Evolutionary conservation across 2,113 vertebrate genomes (phyloP), one percentile per base, ranked within the genome.

Genomic region (Beaufortia kweichowensis): DNA sequence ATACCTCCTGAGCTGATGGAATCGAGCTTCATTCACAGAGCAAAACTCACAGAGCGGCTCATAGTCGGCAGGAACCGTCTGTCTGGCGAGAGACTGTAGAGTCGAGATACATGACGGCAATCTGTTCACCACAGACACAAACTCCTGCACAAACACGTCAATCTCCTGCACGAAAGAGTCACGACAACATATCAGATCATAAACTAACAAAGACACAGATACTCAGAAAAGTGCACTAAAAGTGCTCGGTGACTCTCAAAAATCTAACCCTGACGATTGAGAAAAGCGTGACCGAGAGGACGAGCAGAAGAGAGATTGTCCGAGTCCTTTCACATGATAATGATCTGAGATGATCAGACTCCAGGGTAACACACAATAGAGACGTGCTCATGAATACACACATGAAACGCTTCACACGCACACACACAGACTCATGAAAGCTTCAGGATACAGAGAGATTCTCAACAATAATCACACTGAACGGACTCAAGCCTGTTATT

Each of bases 121-220:
- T 61, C 85, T 84, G 57, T 86, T 85, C 14, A 91, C 90, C 79
- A 91, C 90, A 0, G 76, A 84, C 55, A 90, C 61, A 69, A 92
- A 92, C 76, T 88, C 85, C 82, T 85, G 85, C 3, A 85, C 83
- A 35, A 93, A 93, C 0, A 1, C 48, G 15, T 91, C 84, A 0
- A 92, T 89, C 82, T 92, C 90, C 92, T 92, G 72, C 71, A 82
- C 53, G 72, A 76, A n/a, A n/a, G n/a, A n/a, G n/a, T n/a, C n/a
- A n/a, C 35, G 23, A 4, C n/a, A 53, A 55, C 26, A 4, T 15
- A 39, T 67, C 23, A 63, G 17, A 39, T 24, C 19, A 15, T 15
- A 46, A 46, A 43, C 41, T 1, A 12, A 12, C 3, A 46, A 11
- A 46, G 3, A 46, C 14, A 46, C 14, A 2, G 10, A n/a, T n/a